Evolutionary conservation across 2,888 invertebrate species (phyloP).

Genomic region (Congeria kusceri): DNA sequence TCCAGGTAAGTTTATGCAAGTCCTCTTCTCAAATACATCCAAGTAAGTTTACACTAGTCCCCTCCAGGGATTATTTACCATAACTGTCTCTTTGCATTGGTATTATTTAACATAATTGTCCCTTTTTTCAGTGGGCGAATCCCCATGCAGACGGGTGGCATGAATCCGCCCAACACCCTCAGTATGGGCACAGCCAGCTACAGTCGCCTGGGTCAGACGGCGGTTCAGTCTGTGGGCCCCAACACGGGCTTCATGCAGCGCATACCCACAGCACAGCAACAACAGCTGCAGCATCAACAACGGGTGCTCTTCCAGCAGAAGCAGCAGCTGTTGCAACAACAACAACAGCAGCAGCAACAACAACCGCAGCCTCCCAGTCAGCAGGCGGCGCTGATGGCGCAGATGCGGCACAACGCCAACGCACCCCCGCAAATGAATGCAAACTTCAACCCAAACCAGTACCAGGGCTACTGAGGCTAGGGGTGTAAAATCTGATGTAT

Average conservation of each 20-base stretch:
- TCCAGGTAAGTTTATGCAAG: no score
- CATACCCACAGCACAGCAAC: slow-evolving; percentile 79
- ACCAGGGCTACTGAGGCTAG: not conserved
- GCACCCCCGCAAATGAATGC: slow-evolving; percentile 26
- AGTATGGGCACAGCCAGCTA: slow-evolving; percentile 73
- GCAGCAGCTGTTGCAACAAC: slow-evolving; percentile 52
- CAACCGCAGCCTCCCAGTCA: slow-evolving; percentile 85
- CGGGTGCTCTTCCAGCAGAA: slow-evolving; percentile 61
- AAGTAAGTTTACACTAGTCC: no score
- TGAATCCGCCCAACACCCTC: slow-evolving; percentile 46
- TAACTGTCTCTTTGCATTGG: no score
- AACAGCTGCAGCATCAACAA: slow-evolving; percentile 82
- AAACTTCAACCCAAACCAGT: not conserved
- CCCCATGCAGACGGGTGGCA: slow-evolving; percentile 50
- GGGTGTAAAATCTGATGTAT: no score
- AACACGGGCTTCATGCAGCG: slow-evolving; percentile 59
- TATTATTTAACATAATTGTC: no score
- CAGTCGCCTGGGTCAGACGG: slow-evolving; percentile 77
- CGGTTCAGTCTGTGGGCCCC: slow-evolving; percentile 47
- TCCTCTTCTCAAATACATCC: no score
- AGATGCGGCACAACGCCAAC: slow-evolving; percentile 75
- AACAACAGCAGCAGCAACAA: slow-evolving; percentile 83
- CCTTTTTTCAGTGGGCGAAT: slow-evolving; percentile 26
- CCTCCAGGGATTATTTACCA: no score
- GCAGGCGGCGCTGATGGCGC: slow-evolving; percentile 79